These are phyloP conservation scores for Scaptomyza flava DNA, from an alignment of 2,888 invertebrate genomes.

Conservation along the genomic window DNA sequence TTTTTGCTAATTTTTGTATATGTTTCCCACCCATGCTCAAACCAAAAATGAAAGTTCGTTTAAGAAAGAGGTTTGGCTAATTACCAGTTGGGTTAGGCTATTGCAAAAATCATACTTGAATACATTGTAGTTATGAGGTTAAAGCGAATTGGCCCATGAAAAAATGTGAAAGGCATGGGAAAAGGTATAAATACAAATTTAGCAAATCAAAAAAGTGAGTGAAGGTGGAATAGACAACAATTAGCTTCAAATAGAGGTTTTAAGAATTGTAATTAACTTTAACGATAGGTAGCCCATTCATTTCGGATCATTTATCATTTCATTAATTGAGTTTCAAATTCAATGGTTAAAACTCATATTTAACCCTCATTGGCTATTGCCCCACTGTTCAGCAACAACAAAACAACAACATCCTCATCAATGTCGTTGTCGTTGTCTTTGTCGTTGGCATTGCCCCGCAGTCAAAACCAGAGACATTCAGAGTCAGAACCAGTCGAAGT, in stretches of 20 bases:
- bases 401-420: constrained; percentile 78
- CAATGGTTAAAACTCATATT: not conserved
- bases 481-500: constrained; percentile 34
- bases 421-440: constrained; percentile 63
- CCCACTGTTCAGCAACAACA: constrained; percentile 58
- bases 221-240: constrained; percentile 19
- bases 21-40: no score
- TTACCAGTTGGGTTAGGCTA: constrained; percentile 44
- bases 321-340: constrained; percentile 3
- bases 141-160: not conserved
- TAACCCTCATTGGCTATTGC: constrained; percentile 6
- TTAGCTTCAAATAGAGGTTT: constrained; percentile 30
- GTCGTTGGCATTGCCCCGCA: constrained; percentile 42
- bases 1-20: no score
- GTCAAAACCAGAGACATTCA: constrained; percentile 46
- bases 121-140: constrained; percentile 25
- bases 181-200: constrained; percentile 13
- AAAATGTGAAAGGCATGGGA: constrained; percentile 47
- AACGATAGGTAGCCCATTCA: constrained; percentile 17
- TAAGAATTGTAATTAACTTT: constrained; percentile 36
- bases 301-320: constrained; percentile 5
- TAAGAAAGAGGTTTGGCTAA: constrained; percentile 45
- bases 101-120: constrained; percentile 31
- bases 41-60: constrained; percentile 29
- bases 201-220: not conserved